Conservation (phyloP, 2,113 vertebrate genomes). For the Rhagologus leucostigma region DNA sequence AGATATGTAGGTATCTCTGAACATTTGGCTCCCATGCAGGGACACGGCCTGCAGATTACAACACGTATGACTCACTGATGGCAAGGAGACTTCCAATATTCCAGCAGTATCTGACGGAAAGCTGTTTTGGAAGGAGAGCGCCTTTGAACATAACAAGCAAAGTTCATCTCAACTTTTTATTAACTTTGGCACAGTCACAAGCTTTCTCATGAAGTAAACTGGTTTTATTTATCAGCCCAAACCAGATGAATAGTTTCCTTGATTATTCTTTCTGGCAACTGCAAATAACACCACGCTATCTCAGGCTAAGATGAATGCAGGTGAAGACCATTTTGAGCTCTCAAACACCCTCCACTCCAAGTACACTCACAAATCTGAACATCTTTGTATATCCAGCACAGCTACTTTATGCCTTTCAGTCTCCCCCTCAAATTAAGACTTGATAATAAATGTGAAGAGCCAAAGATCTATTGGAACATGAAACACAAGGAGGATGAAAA, state of each 20-base stretch:
- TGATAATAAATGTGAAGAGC: not conserved
- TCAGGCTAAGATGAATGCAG: not conserved
- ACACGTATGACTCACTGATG: not conserved
- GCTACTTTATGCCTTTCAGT: not conserved
- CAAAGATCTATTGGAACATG: not conserved
- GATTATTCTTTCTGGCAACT: not conserved
- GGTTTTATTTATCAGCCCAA: constrained; percentile 27
- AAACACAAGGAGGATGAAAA: not conserved
- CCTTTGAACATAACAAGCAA: constrained; percentile 35
- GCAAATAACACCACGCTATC: not conserved
- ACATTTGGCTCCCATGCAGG: constrained; percentile 53
- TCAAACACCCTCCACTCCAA: not conserved
- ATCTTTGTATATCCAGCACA: not conserved
- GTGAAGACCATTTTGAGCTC: not conserved
- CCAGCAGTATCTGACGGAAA: constrained; percentile 13
- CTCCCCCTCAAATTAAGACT: not conserved
- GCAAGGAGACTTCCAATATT: not conserved
- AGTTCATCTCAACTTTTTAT: constrained; percentile 49
- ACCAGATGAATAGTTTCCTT: constrained; percentile 1
- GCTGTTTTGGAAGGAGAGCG: not conserved
- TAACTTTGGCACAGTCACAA: constrained; percentile 37
- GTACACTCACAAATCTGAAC: not conserved
- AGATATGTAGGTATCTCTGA: not conserved
- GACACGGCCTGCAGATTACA: not conserved
- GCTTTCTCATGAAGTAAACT: not conserved